Conservation (phyloP, 2,797 vertebrate species). For the Melanitta fusca region DNA sequence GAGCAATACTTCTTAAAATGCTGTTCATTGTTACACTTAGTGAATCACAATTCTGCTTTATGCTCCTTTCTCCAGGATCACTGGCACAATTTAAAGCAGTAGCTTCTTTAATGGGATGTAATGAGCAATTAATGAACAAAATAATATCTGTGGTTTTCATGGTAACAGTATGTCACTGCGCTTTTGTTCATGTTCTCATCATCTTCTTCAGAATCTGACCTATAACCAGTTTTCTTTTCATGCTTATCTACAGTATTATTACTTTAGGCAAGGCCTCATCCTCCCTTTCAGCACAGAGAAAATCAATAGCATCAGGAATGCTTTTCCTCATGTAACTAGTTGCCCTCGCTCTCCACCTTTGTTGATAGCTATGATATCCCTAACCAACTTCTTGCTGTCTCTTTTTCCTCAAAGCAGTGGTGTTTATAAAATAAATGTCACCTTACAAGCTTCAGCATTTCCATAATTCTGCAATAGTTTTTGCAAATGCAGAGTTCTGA, state of each 20-base stretch:
- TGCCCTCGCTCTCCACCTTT: background rate
- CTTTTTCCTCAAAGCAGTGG: background rate
- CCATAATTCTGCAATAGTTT: background rate
- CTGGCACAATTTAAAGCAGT: constrained; percentile 33
- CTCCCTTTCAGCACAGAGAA: constrained; percentile 2
- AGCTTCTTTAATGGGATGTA: constrained; percentile 47
- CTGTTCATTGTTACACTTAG: background rate
- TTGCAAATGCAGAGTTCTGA: background rate
- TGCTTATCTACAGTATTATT: constrained; percentile 1
- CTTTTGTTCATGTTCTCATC: constrained; percentile 58
- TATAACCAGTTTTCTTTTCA: constrained; percentile 47
- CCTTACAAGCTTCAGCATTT: background rate
- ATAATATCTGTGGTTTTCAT: constrained; percentile 56
- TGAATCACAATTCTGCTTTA: constrained; percentile 51
- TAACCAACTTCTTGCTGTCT: background rate
- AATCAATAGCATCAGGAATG: background rate
- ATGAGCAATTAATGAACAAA: constrained; percentile 67
- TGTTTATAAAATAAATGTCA: background rate
- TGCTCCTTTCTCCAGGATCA: background rate
- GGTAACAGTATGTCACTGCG: constrained; percentile 41
- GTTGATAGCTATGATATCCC: background rate
- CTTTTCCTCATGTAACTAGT: background rate
- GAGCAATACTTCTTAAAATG: background rate
- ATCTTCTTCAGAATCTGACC: constrained; percentile 46
- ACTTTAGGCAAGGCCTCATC: background rate